Base-by-base conservation (phyloP, 2,888 invertebrate species). In the Pammene aurita region DNA sequence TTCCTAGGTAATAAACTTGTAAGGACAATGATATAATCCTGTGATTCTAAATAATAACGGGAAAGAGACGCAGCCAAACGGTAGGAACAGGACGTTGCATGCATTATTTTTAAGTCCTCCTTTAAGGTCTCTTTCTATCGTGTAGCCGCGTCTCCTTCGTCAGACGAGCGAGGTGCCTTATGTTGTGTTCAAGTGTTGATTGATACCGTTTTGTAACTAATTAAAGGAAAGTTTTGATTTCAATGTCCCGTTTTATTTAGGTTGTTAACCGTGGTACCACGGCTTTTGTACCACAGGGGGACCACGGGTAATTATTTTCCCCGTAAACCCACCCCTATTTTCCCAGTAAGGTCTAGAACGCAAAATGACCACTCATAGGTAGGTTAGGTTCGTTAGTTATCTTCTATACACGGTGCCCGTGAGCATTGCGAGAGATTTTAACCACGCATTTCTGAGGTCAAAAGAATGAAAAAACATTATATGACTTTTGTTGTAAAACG, bases 221-320 rank as follows among this genome's bases (percentile, higher is more conserved):
- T 50, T 68, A 68, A 68, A 68, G 50, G 50, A 63, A 63, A 50
- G 67, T 68, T 52, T 56, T 62, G 62, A 56, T 44, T 56, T 63
- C 11, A 35, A 62, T n/a, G 5, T 62, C 14, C 52, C 5, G 5
- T 41, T 68, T 60, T 34, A 55, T 60, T 62, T 14, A 55, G n/a
- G n/a, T n/a, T n/a, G n/a, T n/a, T n/a, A n/a, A n/a, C n/a, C n/a
- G n/a, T n/a, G n/a, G n/a, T n/a, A n/a, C n/a, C n/a, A n/a, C n/a
- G n/a, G n/a, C n/a, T n/a, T n/a, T n/a, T n/a, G n/a, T n/a, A n/a
- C n/a, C n/a, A n/a, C n/a, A n/a, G n/a, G n/a, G n/a, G n/a, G n/a
- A n/a, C n/a, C n/a, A n/a, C n/a, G n/a, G n/a, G n/a, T n/a, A n/a
- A n/a, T n/a, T n/a, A n/a, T n/a, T n/a, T n/a, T n/a, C n/a, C n/a